These are phyloP conservation scores for Trematomus loennbergii DNA, from an alignment of 2,113 vertebrate genomes.

Conservation along the genomic window DNA sequence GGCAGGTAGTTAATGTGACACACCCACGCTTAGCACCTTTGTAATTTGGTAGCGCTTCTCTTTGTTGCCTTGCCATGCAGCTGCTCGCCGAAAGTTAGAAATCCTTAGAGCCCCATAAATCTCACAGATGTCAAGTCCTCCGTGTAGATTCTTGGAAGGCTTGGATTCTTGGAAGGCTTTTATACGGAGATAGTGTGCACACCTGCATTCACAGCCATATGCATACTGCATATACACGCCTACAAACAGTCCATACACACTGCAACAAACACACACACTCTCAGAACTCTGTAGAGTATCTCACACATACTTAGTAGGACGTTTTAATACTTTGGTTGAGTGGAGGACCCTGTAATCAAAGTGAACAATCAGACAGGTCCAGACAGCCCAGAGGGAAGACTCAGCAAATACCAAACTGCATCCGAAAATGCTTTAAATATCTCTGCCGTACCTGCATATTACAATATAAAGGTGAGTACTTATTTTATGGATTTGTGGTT, in stretches of 20 bases:
- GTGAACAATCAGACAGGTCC: slow-evolving; percentile 70
- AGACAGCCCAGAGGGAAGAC: slow-evolving; percentile 53
- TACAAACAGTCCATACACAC: not conserved
- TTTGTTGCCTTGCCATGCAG: slow-evolving; percentile 70
- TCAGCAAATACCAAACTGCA: slow-evolving; percentile 29
- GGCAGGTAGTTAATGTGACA: slow-evolving; percentile 36
- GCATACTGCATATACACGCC: slow-evolving; percentile 8
- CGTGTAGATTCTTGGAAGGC: slow-evolving; percentile 48
- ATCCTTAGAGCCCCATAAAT: slow-evolving; percentile 67
- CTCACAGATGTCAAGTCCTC: slow-evolving; percentile 52
- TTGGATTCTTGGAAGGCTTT: slow-evolving; percentile 60
- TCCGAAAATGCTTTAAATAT: slow-evolving; percentile 57
- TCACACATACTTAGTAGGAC: slow-evolving; percentile 23
- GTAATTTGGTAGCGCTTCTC: slow-evolving; percentile 44
- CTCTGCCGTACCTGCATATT: slow-evolving; percentile 56
- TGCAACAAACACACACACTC: not conserved
- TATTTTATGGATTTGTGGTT: slow-evolving; percentile 34
- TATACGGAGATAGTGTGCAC: slow-evolving; percentile 28
- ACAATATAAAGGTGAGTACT: slow-evolving; percentile 47
- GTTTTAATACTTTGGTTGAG: slow-evolving; percentile 33
- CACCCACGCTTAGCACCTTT: slow-evolving; percentile 41
- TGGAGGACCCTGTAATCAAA: slow-evolving; percentile 68
- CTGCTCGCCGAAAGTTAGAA: slow-evolving; percentile 60
- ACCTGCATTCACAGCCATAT: slow-evolving; percentile 46
- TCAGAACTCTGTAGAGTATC: not conserved